Conservation (phyloP, 1,140 invertebrate genomes). For the Hycleus phaleratus region DNA sequence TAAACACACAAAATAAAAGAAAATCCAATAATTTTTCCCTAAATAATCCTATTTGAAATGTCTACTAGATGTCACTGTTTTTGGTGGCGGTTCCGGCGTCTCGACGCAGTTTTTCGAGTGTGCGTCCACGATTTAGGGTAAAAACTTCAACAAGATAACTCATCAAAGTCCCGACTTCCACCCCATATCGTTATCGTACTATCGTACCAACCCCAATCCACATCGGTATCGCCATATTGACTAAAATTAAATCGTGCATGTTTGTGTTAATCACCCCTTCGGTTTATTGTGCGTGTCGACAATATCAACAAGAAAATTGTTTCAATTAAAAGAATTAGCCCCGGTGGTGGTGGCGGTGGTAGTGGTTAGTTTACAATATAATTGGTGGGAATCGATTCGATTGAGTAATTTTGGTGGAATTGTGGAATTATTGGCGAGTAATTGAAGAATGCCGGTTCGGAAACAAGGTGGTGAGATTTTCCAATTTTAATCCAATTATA, state of each 20-base stretch:
- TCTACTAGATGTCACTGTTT: not conserved
- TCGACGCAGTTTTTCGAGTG: constrained; percentile 11
- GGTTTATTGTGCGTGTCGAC: not conserved
- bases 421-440: not conserved
- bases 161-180: not conserved
- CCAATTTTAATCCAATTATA: no score
- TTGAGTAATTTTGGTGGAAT: not conserved
- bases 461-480: constrained; percentile 22
- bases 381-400: not conserved
- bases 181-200: constrained; percentile 8
- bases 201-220: constrained; percentile 9
- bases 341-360: no score
- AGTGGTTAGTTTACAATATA: no score
- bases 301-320: not conserved
- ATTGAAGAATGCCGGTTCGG: constrained; percentile 13
- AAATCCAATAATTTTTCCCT: no score
- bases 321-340: no score
- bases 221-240: constrained; percentile 13
- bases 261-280: not conserved
- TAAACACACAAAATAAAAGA: no score
- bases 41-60: no score
- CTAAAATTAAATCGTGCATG: constrained; percentile 1
- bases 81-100: constrained; percentile 2
- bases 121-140: constrained; percentile 6
- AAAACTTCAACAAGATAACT: no score